Evolutionary conservation across 2,797 vertebrate species (phyloP).

Genomic region (Pipistrellus nathusii): DNA sequence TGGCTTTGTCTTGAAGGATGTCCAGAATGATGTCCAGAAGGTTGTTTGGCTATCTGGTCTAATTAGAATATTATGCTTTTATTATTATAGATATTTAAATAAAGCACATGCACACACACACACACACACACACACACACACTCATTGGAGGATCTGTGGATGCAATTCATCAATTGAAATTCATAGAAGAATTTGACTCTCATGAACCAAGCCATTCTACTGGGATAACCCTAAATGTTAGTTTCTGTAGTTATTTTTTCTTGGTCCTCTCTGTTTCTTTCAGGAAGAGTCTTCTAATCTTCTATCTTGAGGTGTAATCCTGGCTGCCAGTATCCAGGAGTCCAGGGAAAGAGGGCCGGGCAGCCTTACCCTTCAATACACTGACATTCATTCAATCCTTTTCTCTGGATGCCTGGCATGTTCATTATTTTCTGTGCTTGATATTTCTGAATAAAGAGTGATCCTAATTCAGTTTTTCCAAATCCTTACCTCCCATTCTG

Average conservation of each 20-base stretch:
- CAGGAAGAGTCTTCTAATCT: not conserved
- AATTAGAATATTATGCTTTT: no score
- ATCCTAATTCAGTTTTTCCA: not conserved
- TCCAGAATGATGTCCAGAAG: no score
- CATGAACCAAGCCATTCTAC: not conserved
- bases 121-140: not conserved
- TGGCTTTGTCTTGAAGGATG: no score
- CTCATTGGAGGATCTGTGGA: not conserved
- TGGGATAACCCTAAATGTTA: not conserved
- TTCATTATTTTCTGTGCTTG: not conserved
- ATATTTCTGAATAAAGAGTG: not conserved
- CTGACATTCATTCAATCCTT: not conserved
- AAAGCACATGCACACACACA: no score
- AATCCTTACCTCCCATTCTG: not conserved
- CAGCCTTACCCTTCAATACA: not conserved
- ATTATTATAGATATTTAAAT: not conserved
- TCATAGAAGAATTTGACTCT: not conserved
- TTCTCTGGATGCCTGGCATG: not conserved
- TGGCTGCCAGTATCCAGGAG: not conserved
- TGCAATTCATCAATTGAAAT: not conserved
- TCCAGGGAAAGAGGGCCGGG: not conserved
- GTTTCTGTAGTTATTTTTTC: not conserved
- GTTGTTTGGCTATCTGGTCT: no score
- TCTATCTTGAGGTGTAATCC: not conserved
- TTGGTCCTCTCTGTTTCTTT: not conserved